Conservation (phyloP, 2,113 vertebrate species). For the zebrafish (Danio rerio) region DNA sequence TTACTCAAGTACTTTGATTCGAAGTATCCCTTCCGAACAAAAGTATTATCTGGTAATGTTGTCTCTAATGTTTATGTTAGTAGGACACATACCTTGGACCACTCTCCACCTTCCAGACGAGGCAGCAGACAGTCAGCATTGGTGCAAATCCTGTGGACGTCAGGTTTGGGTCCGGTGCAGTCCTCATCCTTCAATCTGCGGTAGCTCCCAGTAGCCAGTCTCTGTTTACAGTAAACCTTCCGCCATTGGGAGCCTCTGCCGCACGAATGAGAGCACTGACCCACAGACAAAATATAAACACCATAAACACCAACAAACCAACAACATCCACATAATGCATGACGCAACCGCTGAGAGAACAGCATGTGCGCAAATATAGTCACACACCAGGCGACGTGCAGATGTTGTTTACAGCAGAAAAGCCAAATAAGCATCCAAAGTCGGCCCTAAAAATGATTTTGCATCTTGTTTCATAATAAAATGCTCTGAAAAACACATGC, state of each 20-base stretch:
- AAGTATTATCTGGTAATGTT: background rate
- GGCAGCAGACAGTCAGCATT: slow-evolving; percentile 83
- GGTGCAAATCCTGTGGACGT: slow-evolving; percentile 77
- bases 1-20: background rate
- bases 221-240: slow-evolving; percentile 86
- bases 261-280: slow-evolving; percentile 87
- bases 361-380: background rate
- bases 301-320: slow-evolving; percentile 3
- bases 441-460: background rate
- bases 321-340: background rate
- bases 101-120: slow-evolving; percentile 79
- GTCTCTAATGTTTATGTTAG: too few relatives aligned
- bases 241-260: slow-evolving; percentile 84
- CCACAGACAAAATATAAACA: slow-evolving; percentile 22
- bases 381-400: background rate
- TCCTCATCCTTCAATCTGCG: slow-evolving; percentile 74
- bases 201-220: slow-evolving; percentile 85
- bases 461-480: background rate
- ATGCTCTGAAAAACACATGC: background rate
- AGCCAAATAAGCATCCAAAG: background rate
- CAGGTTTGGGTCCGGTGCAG: slow-evolving; percentile 76
- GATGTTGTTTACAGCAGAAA: background rate
- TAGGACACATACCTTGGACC: slow-evolving; percentile 82
- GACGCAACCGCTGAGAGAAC: background rate
- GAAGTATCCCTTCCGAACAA: background rate